Base-by-base conservation (phyloP, 2,888 invertebrate species). In the Herminia tarsipennalis region DNA sequence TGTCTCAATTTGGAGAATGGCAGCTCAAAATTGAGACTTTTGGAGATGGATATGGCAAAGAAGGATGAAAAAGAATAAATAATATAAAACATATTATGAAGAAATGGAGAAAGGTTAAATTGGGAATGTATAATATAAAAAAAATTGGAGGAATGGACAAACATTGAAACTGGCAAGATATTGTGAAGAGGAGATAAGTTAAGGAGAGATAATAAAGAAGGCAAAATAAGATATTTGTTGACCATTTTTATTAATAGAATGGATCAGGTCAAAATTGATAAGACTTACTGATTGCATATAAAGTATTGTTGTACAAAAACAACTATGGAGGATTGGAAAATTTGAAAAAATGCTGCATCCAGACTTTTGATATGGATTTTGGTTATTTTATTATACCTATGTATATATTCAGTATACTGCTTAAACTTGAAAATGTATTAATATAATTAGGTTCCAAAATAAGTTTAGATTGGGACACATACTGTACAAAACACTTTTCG, bases 331-430 rank as follows among this genome's bases (percentile, higher is more conserved):
- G n/a, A n/a, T n/a, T n/a, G n/a, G n/a, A n/a, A n/a, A n/a, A 28
- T 14, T 35, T 32, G 18, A 39, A 22, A 30, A 4, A 13, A 30
- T 14, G 22, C 32, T 17, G 39, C 37, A 42, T 29, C 8, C 33
- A 10, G 8, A 25, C 25, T 20, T 18, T 40, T 38, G 9, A 50
- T n/a, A 34, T 5, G n/a, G 10, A 14, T 50, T 9, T 29, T 38
- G 27, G 38, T 48, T 42, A 28, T 50, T 55, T 56, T 54, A 45
- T 49, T 54, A 56, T 34, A 25, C 42, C 17, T 59, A 48, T 51
- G 34, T 54, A 41, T 63, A 44, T 48, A 58, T 50, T 44, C 43
- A 42, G 44, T 44, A 44, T 39, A 40, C 38, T 50, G 29, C 29
- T 36, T 57, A 41, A 30, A 33, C 22, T 36, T 29, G 29, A 38